A percentile compares a stretch with the other conserved stretches of the same genome.
Evolutionary conservation across 2,113 vertebrate species (phyloP).

Genomic region (Myrmecobius fasciatus): DNA sequence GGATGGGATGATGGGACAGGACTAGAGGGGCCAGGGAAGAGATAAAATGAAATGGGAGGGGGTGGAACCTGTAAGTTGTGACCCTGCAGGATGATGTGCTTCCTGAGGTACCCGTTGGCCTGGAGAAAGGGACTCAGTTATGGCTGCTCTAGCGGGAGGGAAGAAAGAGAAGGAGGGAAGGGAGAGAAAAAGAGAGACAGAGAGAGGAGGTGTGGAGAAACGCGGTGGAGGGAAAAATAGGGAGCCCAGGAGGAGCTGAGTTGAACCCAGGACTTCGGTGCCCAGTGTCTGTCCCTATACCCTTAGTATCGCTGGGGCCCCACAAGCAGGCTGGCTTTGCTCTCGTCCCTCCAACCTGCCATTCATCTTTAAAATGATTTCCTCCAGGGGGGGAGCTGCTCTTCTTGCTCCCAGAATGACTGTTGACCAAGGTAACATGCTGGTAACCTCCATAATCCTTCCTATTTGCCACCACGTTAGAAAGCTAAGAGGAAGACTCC

Average conservation of each 20-base stretch:
- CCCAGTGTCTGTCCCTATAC: slow-evolving; percentile 47
- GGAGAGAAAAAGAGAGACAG: neutral
- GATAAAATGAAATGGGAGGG: neutral
- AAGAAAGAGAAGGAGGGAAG: neutral
- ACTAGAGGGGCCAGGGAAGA: neutral
- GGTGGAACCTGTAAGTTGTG: neutral
- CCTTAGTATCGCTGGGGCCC: slow-evolving; percentile 44
- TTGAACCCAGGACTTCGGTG: neutral
- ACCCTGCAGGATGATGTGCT: neutral
- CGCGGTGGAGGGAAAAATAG: too few relatives aligned
- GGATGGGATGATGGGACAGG: neutral
- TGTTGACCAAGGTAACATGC: slow-evolving; percentile 31
- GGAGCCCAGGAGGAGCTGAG: too few relatives aligned
- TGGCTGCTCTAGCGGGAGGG: neutral
- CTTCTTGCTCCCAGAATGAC: slow-evolving; percentile 27
- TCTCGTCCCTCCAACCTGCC: slow-evolving; percentile 55
- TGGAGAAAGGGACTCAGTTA: too few relatives aligned
- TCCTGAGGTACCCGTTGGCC: too few relatives aligned
- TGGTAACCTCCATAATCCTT: too few relatives aligned
- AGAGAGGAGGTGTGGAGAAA: neutral
- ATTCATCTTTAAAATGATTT: slow-evolving; percentile 55
- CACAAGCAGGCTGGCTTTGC: slow-evolving; percentile 40
- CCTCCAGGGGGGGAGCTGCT: slow-evolving; percentile 36
- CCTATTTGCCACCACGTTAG: neutral
- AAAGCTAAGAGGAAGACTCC: neutral